Base-by-base conservation (phyloP, 2,888 invertebrate genomes). In the Phymatocera aterrima region DNA sequence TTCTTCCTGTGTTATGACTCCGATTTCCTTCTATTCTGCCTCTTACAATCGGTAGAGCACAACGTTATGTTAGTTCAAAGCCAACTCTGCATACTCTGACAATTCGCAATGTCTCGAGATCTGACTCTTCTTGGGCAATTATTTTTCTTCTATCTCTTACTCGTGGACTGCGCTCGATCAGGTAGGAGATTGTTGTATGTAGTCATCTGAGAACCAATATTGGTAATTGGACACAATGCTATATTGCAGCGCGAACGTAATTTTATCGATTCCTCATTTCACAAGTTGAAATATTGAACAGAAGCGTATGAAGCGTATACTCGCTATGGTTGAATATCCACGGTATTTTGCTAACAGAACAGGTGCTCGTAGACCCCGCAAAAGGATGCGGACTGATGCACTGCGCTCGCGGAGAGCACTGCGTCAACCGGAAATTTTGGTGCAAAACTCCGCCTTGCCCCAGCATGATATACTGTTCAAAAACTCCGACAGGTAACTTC, bases 391-490 rank as follows among this genome's bases (percentile, higher is more conserved):
- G 82, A 1, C 79, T 82, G 37, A 34, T 87, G 5, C 82, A 79
- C 2, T 88, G 88, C 77, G 82, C 80, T 8, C 80, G 74, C 2
- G 82, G 81, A 8, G 84, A 86, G 1, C 79, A 81, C 28, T 88
- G 88, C 57, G 84, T 88, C 0, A 83, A 81, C 34, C 83, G 88
- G 54, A 87, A 84, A 40, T 88, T 88, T 77, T 85, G 85, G 83
- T 88, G 88, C 78, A 83, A 83, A 68, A 78, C 83, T 70, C 82
- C 84, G 54, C 85, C 87, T 0, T 88, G 88, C 78, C 88, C 88
- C 1, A 82, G 79, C 15, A 88, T 89, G 89, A 70, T 85, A 3
- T 88, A 86, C 18, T 88, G 88, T 60, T 83, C 88, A 1, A 87
- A 81, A 79, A 83, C 86, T 1, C 81, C 79, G 68, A 84, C 75